Conservation (phyloP, 1,140 invertebrate genomes). For the Potamilus streckersoni region DNA sequence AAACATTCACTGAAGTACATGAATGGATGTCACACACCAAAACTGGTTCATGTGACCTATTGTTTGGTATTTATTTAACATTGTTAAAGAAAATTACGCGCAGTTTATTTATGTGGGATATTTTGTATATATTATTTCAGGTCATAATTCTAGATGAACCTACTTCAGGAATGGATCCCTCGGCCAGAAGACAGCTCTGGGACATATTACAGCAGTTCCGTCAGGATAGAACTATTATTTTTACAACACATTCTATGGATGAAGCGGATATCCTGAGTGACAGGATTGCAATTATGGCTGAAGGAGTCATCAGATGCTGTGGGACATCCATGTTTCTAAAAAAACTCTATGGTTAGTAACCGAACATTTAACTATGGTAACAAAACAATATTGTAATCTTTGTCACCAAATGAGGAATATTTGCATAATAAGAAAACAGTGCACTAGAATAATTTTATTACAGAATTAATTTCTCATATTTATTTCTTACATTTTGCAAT, state of each 20-base stretch:
- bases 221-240: slow-evolving; percentile 81
- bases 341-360: not conserved
- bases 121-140: slow-evolving; percentile 19
- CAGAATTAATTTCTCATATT: slow-evolving; percentile 3
- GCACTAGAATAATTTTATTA: too few species aligned
- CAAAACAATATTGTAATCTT: too few species aligned
- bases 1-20: too few species aligned
- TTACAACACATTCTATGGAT: slow-evolving; percentile 98
- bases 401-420: not conserved
- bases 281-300: too few species aligned
- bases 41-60: too few species aligned
- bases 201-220: slow-evolving; percentile 73
- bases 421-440: not conserved
- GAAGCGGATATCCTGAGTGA: slow-evolving; percentile 96
- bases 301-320: slow-evolving; percentile 76
- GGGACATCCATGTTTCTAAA: too few species aligned
- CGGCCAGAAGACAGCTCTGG: slow-evolving; percentile 89
- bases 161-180: slow-evolving; percentile 94
- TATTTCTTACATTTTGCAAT: slow-evolving; percentile 41
- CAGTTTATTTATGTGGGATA: not conserved
- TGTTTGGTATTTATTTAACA: too few species aligned
- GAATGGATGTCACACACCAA: too few species aligned
- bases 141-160: slow-evolving; percentile 75
- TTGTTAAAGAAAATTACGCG: too few species aligned
- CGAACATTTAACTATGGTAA: too few species aligned